Conservation (phyloP, 2,888 invertebrate species). For the Augiades crinisus region DNA sequence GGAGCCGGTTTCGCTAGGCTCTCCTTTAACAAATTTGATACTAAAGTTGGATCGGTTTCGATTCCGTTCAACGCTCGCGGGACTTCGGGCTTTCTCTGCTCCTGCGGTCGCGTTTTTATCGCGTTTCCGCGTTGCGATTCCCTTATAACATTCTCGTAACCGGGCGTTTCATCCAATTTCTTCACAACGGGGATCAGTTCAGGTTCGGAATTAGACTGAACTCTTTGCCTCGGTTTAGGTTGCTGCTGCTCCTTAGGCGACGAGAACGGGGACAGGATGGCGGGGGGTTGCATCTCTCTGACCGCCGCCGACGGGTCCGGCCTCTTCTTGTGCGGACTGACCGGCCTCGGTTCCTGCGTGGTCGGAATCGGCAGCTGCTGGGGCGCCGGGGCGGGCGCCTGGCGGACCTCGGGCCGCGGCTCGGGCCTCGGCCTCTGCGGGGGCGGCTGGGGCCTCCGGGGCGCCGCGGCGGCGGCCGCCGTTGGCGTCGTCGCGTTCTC, state of each 20-base stretch:
- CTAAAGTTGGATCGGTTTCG: constrained; percentile 86
- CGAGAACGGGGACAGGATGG: constrained; percentile 74
- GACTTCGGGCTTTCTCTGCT: constrained; percentile 60
- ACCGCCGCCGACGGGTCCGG: constrained; percentile 60
- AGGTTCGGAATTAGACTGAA: constrained; percentile 77
- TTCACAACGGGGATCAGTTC: constrained; percentile 83
- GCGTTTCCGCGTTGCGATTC: constrained; percentile 72
- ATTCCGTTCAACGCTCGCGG: constrained; percentile 81
- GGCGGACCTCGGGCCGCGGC: constrained; percentile 55
- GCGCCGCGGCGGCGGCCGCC: constrained; percentile 60
- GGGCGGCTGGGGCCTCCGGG: constrained; percentile 50
- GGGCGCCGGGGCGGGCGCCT: constrained; percentile 38
- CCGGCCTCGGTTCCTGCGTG: constrained; percentile 41
- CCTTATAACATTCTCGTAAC: constrained; percentile 81
- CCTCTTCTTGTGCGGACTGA: constrained; percentile 57
- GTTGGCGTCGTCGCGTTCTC: constrained; percentile 80
- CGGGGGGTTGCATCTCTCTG: constrained; percentile 67
- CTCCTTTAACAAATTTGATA: constrained; percentile 86
- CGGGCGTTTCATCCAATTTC: constrained; percentile 83
- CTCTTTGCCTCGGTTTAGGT: constrained; percentile 52
- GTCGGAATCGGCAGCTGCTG: constrained; percentile 47
- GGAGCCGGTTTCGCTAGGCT: constrained; percentile 77
- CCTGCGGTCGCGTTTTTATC: constrained; percentile 59
- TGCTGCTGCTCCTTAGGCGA: constrained; percentile 60
- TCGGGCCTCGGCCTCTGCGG: constrained; percentile 43